phyloP scores from a whole-genome alignment of 2,113 vertebrate genomes.

The Pseudorhombus dupliciocellatus region DNA sequence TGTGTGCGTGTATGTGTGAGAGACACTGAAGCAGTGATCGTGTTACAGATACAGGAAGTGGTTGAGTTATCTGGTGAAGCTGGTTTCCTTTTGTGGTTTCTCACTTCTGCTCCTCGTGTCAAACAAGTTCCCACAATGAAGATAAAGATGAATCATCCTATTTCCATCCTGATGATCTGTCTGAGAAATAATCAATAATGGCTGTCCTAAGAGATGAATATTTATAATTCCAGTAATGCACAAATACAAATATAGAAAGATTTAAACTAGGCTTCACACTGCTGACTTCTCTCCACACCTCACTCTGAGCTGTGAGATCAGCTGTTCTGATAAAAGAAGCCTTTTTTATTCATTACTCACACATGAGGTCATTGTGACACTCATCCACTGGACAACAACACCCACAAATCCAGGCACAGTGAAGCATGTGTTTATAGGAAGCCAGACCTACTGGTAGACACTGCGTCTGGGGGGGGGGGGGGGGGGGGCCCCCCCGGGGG shows the following conservation, averaged over 20 bases:
- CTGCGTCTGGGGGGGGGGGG: slow-evolving; percentile 19
- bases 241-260: background rate
- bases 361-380: slow-evolving; percentile 36
- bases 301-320: slow-evolving; percentile 6
- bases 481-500: slow-evolving; percentile 11
- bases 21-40: slow-evolving; percentile 25
- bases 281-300: background rate
- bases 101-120: slow-evolving; percentile 54
- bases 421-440: slow-evolving; percentile 60
- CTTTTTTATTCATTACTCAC: slow-evolving; percentile 36
- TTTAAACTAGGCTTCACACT: background rate
- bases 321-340: slow-evolving; percentile 19
- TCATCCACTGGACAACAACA: slow-evolving; percentile 26
- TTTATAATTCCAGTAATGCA: too few species aligned
- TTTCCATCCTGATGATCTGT: too few species aligned
- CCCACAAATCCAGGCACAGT: slow-evolving; percentile 40
- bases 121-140: background rate
- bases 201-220: too few species aligned
- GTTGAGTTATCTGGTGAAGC: slow-evolving; percentile 63
- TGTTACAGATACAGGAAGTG: slow-evolving; percentile 76
- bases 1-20: slow-evolving; percentile 12
- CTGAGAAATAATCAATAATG: too few species aligned
- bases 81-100: slow-evolving; percentile 82
- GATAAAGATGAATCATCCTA: background rate
- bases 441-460: slow-evolving; percentile 11